Conservation (phyloP, 2,113 vertebrate genomes). For the Carassius auratus region DNA sequence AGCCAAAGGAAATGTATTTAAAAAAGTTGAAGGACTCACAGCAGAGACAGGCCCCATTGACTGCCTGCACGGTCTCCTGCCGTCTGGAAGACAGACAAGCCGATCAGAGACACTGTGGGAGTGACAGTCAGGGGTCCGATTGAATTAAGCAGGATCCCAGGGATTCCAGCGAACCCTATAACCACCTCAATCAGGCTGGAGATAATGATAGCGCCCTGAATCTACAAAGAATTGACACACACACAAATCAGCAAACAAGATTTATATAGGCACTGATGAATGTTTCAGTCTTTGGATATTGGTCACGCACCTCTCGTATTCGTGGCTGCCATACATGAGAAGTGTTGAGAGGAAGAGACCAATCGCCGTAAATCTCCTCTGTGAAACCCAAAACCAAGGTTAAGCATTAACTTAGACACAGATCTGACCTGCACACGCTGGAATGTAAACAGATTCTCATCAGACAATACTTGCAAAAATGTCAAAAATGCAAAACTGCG, state of each 20-base stretch:
- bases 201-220: conserved; percentile 93
- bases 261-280: background rate
- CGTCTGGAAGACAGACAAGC: conserved; percentile 90
- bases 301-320: conserved; percentile 84
- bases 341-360: conserved; percentile 85
- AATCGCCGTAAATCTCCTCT: conserved; percentile 95
- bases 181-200: conserved; percentile 88
- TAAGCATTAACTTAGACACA: conserved; percentile 9
- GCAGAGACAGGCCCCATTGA: conserved; percentile 91
- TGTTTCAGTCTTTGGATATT: background rate
- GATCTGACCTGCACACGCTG: background rate
- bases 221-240: conserved; percentile 66
- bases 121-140: conserved; percentile 96
- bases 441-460: conserved; percentile 5
- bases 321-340: conserved; percentile 93
- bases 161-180: conserved; percentile 87
- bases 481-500: background rate
- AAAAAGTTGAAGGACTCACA: conserved; percentile 74
- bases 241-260: background rate
- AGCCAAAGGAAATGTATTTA: background rate
- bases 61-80: conserved; percentile 91
- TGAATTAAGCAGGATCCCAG: conserved; percentile 88
- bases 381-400: conserved; percentile 48
- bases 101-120: conserved; percentile 94
- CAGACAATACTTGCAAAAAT: background rate